phyloP scores from a whole-genome alignment of 2,888 invertebrate species.

The Siphlonurus alternatus region DNA sequence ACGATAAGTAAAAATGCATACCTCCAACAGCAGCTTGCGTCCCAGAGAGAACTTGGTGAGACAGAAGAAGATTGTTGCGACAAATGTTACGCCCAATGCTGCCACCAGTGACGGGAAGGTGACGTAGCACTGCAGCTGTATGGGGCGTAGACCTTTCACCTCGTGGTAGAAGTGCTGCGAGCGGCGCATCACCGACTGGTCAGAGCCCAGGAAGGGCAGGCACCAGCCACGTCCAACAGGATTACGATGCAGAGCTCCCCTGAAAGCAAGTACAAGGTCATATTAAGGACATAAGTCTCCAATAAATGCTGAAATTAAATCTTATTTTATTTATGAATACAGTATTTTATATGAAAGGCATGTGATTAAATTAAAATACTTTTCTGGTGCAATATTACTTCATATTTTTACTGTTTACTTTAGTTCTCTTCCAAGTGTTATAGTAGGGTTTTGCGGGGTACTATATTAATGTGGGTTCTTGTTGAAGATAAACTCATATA shows the following conservation, averaged over 20 bases:
- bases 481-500: no score
- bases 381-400: no score
- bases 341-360: no score
- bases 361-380: no score
- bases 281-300: not conserved
- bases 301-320: not conserved
- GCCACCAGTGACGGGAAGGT: slow-evolving; percentile 33
- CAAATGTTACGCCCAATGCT: slow-evolving; percentile 32
- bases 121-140: slow-evolving; percentile 62
- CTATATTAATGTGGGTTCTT: no score
- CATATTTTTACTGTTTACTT: no score
- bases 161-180: slow-evolving; percentile 62
- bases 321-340: no score
- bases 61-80: slow-evolving; percentile 41
- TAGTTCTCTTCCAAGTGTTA: no score
- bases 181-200: slow-evolving; percentile 63
- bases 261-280: slow-evolving; percentile 19
- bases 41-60: slow-evolving; percentile 44
- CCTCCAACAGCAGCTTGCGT: slow-evolving; percentile 43
- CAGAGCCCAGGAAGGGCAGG: slow-evolving; percentile 66
- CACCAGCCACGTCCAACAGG: slow-evolving; percentile 35
- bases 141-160: slow-evolving; percentile 49
- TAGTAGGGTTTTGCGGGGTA: no score
- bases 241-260: slow-evolving; percentile 34
- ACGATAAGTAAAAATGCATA: slow-evolving; percentile 20